Base-by-base conservation (phyloP, 2,888 invertebrate genomes). In the Chloroclystis v-ata region DNA sequence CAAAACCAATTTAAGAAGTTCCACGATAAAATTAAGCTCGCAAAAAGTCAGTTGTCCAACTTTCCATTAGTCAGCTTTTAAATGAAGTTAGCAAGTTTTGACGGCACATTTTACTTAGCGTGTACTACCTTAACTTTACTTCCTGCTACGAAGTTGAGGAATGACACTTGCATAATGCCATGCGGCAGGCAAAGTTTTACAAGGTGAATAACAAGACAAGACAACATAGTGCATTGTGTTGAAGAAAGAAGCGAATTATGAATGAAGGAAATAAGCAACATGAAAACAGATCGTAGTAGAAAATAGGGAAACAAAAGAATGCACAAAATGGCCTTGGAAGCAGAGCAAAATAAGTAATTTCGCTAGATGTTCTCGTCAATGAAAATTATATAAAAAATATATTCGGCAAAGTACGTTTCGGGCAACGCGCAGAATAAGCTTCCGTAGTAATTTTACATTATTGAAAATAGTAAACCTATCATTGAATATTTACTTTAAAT, bases 41-140 rank as follows among this genome's bases (percentile, higher is more conserved):
- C 49, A 56, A 54, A 58, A 58, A 56, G 47, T 49, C 56, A 54
- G 49, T 54, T 51, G 46, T 44, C 51, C 49, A 56, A 56, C 49
- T 59, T 59, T 49, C 47, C 52, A 52, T 56, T 52, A 48, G 54
- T 46, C 52, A 49, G 49, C 46, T 45, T 56, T 35, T 53, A 59
- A 59, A 59, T 56, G 54, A 54, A 53, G 53, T 56, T 49, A 41
- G 49, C 48, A 54, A 56, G 56, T 59, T 57, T 56, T 53, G 59
- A 59, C 56, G 47, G 51, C 53, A 59, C 56, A 56, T 56, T 59
- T 59, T 56, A 59, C 56, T 59, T 56, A 54, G 51, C 59, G 49
- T 59, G 58, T 58, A 46, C 52, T 45, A 51, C 16, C 51, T 50
- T 44, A 54, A 58, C 53, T 56, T 57, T 35, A 35, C 43, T 49